Conservation (phyloP, 2,888 invertebrate species). For the Petrophora chlorosata region DNA sequence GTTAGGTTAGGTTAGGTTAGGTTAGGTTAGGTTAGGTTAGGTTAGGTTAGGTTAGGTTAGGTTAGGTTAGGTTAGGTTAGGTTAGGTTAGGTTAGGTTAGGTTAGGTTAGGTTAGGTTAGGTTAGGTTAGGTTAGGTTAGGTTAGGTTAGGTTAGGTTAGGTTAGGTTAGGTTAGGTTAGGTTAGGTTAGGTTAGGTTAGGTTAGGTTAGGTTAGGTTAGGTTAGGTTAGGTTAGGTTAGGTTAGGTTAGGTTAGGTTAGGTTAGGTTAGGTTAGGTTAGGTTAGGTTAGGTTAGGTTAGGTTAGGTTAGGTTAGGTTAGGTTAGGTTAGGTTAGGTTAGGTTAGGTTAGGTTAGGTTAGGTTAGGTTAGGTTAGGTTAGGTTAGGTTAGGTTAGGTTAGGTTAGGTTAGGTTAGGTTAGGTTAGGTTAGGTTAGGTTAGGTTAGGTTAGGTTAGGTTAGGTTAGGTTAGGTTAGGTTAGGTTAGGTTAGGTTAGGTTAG, state of each 20-base stretch:
- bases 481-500: too few relatives aligned
- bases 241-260: constrained; percentile 15
- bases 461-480: too few relatives aligned
- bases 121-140: constrained; percentile 32
- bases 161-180: constrained; percentile 21
- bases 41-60: constrained; percentile 32
- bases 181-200: neutral
- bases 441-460: too few relatives aligned
- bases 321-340: too few relatives aligned
- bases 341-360: too few relatives aligned
- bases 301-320: too few relatives aligned
- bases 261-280: constrained; percentile 17
- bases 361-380: too few relatives aligned
- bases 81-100: constrained; percentile 34
- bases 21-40: constrained; percentile 28
- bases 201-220: neutral
- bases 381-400: too few relatives aligned
- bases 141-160: constrained; percentile 32
- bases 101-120: constrained; percentile 33
- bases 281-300: neutral
- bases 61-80: constrained; percentile 34
- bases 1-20: neutral
- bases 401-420: too few relatives aligned
- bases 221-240: neutral
- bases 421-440: too few relatives aligned